Percentiles rank a stretch among this genome's conserved stretches.
Conservation (phyloP, 2,113 vertebrate genomes). For the Urocolius indicus region DNA sequence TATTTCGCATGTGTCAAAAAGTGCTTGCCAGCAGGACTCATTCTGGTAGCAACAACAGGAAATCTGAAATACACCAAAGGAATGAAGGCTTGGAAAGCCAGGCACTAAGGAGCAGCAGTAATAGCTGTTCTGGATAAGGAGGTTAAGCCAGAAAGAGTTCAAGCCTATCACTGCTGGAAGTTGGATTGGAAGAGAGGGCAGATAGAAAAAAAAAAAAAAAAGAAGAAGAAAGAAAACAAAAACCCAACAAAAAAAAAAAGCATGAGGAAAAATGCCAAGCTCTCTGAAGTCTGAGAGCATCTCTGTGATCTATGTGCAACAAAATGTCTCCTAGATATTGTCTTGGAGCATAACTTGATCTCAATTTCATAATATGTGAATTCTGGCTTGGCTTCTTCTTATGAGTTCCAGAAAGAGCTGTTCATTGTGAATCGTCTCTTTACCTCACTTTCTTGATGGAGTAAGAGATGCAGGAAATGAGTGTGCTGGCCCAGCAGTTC, state of each 20-base stretch:
- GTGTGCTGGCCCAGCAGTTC: not conserved
- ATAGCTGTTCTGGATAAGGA: not conserved
- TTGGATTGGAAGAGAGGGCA: not conserved
- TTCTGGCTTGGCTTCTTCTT: not conserved
- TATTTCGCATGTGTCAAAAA: slow-evolving; percentile 42
- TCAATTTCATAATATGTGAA: not conserved
- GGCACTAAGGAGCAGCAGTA: not conserved
- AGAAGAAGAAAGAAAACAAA: not conserved
- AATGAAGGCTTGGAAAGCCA: not conserved
- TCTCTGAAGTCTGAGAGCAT: not conserved
- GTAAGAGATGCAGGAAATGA: slow-evolving; percentile 21
- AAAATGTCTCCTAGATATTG: not conserved
- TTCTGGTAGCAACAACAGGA: slow-evolving; percentile 35
- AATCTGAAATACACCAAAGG: slow-evolving; percentile 36
- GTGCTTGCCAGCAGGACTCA: not conserved
- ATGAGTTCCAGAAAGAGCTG: not conserved
- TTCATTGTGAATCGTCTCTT: not conserved
- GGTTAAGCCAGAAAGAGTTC: slow-evolving; percentile 5
- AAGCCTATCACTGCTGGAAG: not conserved
- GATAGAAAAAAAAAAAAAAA: not conserved
- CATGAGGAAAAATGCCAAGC: not conserved
- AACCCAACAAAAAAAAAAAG: not conserved
- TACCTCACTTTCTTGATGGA: not conserved
- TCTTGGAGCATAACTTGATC: not conserved
- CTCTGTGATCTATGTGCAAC: not conserved